Evolutionary conservation across 2,113 vertebrate species (phyloP).

Genomic region (Siniperca chuatsi): DNA sequence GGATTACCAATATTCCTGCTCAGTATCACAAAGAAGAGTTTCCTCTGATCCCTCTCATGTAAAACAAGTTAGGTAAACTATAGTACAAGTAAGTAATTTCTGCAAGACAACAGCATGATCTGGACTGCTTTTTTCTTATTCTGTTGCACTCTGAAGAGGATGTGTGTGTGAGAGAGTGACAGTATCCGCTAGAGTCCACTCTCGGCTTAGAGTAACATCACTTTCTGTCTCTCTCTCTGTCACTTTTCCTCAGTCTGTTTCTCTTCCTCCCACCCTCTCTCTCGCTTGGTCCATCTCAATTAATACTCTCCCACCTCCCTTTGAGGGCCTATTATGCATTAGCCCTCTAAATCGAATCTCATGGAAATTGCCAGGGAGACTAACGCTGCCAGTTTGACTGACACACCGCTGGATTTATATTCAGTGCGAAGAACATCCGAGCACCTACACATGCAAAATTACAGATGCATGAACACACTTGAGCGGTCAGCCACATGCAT

Average conservation of each 20-base stretch:
- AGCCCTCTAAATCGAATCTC: conserved; percentile 80
- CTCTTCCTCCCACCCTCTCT: conserved; percentile 26
- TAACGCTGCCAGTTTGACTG: conserved; percentile 74
- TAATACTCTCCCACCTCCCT: conserved; percentile 75
- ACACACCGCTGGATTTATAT: conserved; percentile 68
- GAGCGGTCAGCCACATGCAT: conserved; percentile 32
- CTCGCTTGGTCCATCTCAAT: conserved; percentile 76
- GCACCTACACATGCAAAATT: conserved; percentile 57
- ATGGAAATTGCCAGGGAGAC: conserved; percentile 76
- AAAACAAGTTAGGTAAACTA: conserved; percentile 11
- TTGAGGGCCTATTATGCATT: conserved; percentile 78
- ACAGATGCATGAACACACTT: background rate
- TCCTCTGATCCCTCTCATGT: background rate
- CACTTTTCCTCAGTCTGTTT: conserved; percentile 33
- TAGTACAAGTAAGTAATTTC: background rate
- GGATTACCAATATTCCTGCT: background rate
- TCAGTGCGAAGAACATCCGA: conserved; percentile 34
- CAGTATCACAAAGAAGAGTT: background rate
- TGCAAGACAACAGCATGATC: conserved; percentile 5
- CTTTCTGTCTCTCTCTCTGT: conserved; percentile 49
- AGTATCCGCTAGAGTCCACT: conserved; percentile 77
- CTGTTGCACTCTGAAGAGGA: background rate
- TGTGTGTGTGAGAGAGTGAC: conserved; percentile 38
- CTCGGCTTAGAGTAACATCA: conserved; percentile 65
- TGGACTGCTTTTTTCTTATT: background rate